Evolutionary conservation across 2,888 invertebrate genomes (phyloP).

Genomic region (Leptopilina syphax): DNA sequence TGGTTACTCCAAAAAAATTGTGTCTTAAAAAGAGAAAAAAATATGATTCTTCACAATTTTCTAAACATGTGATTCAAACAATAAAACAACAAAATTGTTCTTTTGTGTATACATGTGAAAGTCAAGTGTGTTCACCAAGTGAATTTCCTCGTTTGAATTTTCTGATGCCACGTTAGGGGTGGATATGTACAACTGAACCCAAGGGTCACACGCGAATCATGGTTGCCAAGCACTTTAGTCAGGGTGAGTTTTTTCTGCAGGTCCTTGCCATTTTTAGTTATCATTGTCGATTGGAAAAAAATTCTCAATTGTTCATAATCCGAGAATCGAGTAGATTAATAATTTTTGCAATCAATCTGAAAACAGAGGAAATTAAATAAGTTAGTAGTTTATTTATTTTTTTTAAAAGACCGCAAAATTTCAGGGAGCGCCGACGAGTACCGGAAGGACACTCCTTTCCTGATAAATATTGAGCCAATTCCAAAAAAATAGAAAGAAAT

Average conservation of each 20-base stretch:
- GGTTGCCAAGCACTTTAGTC: constrained; percentile 74
- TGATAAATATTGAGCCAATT: constrained; percentile 25
- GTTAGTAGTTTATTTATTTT: not conserved
- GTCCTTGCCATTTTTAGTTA: constrained; percentile 34
- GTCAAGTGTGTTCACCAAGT: constrained; percentile 30
- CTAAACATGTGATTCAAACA: constrained; percentile 69
- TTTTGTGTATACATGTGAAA: constrained; percentile 34
- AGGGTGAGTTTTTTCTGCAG: constrained; percentile 70
- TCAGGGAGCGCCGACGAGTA: constrained; percentile 32
- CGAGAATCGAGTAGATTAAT: not conserved
- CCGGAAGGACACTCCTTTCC: constrained; percentile 25
- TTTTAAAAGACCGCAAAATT: not conserved
- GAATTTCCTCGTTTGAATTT: constrained; percentile 22
- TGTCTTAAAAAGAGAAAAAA: constrained; percentile 30
- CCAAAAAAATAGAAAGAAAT: not conserved
- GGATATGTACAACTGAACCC: constrained; percentile 66
- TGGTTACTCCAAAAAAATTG: constrained; percentile 43
- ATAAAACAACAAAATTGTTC: constrained; percentile 42
- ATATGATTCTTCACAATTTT: constrained; percentile 51
- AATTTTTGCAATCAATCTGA: not conserved
- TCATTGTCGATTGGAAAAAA: not conserved
- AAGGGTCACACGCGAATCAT: constrained; percentile 66
- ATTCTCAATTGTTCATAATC: not conserved
- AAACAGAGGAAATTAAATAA: not conserved
- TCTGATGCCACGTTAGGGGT: constrained; percentile 50